These are phyloP conservation scores for Catharus minimus DNA, from an alignment of 2,113 vertebrate species.

Conservation along the genomic window DNA sequence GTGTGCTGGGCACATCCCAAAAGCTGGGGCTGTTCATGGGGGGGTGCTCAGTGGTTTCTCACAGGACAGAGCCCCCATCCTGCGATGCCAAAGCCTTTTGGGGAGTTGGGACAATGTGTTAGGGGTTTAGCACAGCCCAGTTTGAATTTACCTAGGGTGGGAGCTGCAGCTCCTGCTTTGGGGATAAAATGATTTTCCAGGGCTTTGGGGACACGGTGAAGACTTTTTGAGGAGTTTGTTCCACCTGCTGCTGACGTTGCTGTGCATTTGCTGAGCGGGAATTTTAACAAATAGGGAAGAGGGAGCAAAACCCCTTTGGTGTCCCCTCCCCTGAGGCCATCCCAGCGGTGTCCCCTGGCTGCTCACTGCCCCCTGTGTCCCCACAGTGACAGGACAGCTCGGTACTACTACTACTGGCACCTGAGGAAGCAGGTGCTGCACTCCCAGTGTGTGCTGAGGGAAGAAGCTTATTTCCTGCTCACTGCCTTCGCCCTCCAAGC, in stretches of 20 bases:
- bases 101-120: rapidly evolving
- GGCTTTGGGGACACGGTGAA: neutral
- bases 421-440: conserved; percentile 94
- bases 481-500: conserved; percentile 96
- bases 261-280: neutral
- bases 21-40: neutral
- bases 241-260: rapidly evolving
- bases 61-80: neutral
- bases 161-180: neutral
- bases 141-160: neutral
- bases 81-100: rapidly evolving
- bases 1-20: neutral
- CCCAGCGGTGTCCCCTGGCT: neutral
- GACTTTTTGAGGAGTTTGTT: rapidly evolving
- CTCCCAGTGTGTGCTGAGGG: conserved; percentile 90
- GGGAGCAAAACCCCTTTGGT: neutral
- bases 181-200: rapidly evolving
- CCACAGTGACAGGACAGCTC: conserved; percentile 87
- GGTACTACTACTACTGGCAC: conserved; percentile 99
- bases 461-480: conserved; percentile 97
- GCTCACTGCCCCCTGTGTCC: neutral
- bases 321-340: neutral
- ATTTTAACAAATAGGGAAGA: rapidly evolving
- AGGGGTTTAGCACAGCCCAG: neutral
- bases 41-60: neutral